Evolutionary conservation across 2,797 vertebrate genomes (phyloP), one percentile per base, ranked within the genome.

Genomic region (Dipus sagitta): DNA sequence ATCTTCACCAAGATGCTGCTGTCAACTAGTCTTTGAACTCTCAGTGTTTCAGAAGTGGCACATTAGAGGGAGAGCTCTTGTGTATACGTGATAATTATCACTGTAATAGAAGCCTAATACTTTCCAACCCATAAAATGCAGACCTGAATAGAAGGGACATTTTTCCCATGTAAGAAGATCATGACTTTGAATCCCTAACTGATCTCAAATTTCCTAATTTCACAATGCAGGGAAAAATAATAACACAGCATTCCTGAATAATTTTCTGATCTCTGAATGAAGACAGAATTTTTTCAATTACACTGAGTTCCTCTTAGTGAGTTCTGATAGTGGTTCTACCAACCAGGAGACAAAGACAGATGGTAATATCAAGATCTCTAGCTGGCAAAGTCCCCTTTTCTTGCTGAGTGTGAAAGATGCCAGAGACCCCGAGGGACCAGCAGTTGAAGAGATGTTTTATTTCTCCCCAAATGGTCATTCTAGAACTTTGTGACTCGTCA

Each of bases 81-180:
- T 62, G 47, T 15, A 83, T 15, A 84, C 5, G 79, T 84, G 77
- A 58, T 17, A 10, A 70, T 85, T 92, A 91, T 80, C 58, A 65
- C 13, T 60, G 52, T 79, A 87, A 91, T 14, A 47, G 77, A 95
- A 75, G 65, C 60, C 52, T 77, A 17, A 71, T 17, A 84, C 21
- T 42, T 92, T 76, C 85, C 60, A 88, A 79, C 26, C 5, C n/a
- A 38, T 83, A 60, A 82, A 86, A 79, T 32, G 52, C 65, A 92
- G 70, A 65, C 21, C 15, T 87, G 85, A 92, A 71, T 79, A 74
- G 74, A 96, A 95, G 84, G 30, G n/a, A 24, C n/a, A 72, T 91
- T 95, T 80, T 92, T 93, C 80, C 65, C 28, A 83, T 9, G 42
- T 76, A 96, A 96, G 71, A 93, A 42, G 80, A 96, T 74, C 91